Conservation (phyloP, 2,797 vertebrate genomes). For the Falco concolor region DNA sequence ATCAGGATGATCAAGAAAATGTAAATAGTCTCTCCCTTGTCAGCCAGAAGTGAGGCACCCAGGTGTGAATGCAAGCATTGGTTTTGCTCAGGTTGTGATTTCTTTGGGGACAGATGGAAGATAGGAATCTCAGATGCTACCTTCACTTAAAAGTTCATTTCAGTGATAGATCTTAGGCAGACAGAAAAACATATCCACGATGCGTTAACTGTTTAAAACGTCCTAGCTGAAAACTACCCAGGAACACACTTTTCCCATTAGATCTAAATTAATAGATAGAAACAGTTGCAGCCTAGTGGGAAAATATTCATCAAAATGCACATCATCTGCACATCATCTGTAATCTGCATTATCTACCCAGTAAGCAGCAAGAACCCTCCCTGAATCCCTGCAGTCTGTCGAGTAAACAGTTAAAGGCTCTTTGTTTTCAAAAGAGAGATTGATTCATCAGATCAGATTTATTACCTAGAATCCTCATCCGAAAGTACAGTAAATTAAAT, state of each 20-base stretch:
- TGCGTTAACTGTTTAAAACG: not conserved
- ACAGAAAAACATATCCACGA: not conserved
- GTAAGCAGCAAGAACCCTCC: conserved; percentile 29
- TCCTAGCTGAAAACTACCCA: conserved; percentile 28
- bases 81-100: not conserved
- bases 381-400: conserved; percentile 42
- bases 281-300: conserved; percentile 62
- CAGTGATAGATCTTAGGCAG: not conserved
- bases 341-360: conserved; percentile 57
- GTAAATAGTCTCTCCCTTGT: not conserved
- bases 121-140: not conserved
- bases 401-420: conserved; percentile 65
- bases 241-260: conserved; percentile 56
- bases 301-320: conserved; percentile 65
- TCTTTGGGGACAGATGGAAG: not conserved
- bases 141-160: not conserved
- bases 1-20: not conserved
- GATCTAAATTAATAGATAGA: conserved; percentile 63
- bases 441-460: conserved; percentile 61
- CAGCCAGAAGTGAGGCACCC: not conserved
- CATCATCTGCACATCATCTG: conserved; percentile 64
- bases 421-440: conserved; percentile 61
- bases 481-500: conserved; percentile 40
- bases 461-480: conserved; percentile 40
- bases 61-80: accelerated